These are phyloP conservation scores for Archips xylosteana DNA, from an alignment of 2,888 invertebrate genomes.

Conservation along the genomic window DNA sequence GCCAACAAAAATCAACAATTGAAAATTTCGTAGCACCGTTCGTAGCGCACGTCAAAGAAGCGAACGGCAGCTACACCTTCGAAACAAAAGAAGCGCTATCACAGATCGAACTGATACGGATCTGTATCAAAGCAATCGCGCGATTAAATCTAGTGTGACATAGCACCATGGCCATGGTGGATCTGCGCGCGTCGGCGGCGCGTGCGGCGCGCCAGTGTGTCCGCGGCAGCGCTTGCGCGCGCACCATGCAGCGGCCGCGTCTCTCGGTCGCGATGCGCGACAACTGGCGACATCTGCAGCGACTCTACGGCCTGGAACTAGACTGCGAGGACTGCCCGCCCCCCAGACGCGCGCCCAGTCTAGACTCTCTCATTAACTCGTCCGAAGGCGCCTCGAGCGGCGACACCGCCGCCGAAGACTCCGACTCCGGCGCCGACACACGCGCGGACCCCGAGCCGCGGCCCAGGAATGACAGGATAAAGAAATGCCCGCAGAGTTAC, in stretches of 20 bases:
- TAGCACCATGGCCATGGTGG: slow-evolving; percentile 10
- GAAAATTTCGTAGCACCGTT: slow-evolving; percentile 22
- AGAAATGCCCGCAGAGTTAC: slow-evolving; percentile 80
- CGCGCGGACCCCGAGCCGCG: slow-evolving; percentile 75
- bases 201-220: slow-evolving; percentile 63
- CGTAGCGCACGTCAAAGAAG: slow-evolving; percentile 29
- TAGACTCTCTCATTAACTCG: slow-evolving; percentile 89
- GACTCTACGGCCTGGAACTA: slow-evolving; percentile 79
- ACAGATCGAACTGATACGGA: slow-evolving; percentile 4
- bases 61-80: slow-evolving; percentile 14
- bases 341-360: slow-evolving; percentile 83
- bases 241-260: slow-evolving; percentile 83
- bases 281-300: slow-evolving; percentile 83
- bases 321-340: slow-evolving; percentile 68
- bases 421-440: slow-evolving; percentile 89
- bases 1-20: background rate
- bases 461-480: slow-evolving; percentile 61
- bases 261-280: slow-evolving; percentile 84
- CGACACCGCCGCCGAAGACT: slow-evolving; percentile 87
- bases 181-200: slow-evolving; percentile 46
- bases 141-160: slow-evolving; percentile 43
- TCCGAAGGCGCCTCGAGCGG: slow-evolving; percentile 87
- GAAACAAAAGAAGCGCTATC: background rate
- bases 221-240: slow-evolving; percentile 76
- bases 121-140: slow-evolving; percentile 23